A percentile compares a stretch with the other conserved stretches of the same genome.
Conservation (phyloP, 2,888 invertebrate genomes). For the Steinernema carpocapsae region DNA sequence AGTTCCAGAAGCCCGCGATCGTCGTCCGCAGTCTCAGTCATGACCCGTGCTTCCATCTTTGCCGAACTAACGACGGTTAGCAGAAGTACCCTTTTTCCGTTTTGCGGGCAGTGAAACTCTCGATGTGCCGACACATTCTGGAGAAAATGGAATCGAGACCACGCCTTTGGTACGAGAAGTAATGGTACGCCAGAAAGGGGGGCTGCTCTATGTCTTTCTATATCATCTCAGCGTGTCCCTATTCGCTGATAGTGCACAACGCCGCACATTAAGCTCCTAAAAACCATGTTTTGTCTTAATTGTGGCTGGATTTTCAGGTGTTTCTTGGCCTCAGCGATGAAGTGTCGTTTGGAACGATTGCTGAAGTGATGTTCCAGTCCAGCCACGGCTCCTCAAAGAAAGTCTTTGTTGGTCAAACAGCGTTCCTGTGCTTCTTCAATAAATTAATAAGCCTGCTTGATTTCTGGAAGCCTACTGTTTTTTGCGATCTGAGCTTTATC, state of each 20-base stretch:
- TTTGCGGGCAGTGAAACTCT: slow-evolving; percentile 84
- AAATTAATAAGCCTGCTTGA: no score
- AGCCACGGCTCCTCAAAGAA: slow-evolving; percentile 38
- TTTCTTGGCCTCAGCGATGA: slow-evolving; percentile 59
- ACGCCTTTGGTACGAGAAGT: slow-evolving; percentile 89
- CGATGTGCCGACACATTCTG: slow-evolving; percentile 89
- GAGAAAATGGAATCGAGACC: slow-evolving; percentile 96
- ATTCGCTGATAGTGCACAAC: slow-evolving; percentile 74
- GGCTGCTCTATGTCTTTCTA: slow-evolving; percentile 91
- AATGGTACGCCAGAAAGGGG: slow-evolving; percentile 97
- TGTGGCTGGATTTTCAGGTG: slow-evolving; percentile 32
- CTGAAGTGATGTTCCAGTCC: slow-evolving; percentile 77
- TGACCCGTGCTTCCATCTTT: slow-evolving; percentile 36
- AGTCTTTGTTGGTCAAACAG: slow-evolving; percentile 46
- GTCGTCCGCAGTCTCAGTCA: slow-evolving; percentile 43
- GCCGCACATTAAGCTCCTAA: slow-evolving; percentile 78
- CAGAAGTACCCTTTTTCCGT: neutral
- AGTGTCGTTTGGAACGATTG: slow-evolving; percentile 93
- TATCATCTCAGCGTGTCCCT: slow-evolving; percentile 85
- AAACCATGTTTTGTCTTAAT: slow-evolving; percentile 50
- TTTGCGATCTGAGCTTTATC: neutral
- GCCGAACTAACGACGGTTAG: slow-evolving; percentile 22
- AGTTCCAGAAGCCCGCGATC: slow-evolving; percentile 46
- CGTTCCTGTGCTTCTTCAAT: no score
- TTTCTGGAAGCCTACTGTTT: slow-evolving; percentile 35